Evolutionary conservation across 2,888 invertebrate species (phyloP).

Genomic region (Dermolepida albohirtum): DNA sequence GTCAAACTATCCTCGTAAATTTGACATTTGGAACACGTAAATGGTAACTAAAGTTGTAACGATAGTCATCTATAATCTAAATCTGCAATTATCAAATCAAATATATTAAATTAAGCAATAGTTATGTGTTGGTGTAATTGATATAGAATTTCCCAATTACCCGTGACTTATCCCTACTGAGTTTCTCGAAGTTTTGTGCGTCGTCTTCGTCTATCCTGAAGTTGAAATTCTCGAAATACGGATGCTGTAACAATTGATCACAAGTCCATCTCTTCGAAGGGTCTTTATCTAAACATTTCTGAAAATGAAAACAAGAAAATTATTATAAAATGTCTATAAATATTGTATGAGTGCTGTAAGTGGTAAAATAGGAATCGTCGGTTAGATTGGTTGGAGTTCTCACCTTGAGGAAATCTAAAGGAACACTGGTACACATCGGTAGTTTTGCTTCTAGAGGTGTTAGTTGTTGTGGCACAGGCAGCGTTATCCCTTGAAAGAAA

Average conservation of each 20-base stretch:
- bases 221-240: constrained; percentile 91
- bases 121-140: no score
- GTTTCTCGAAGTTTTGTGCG: constrained; percentile 70
- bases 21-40: no score
- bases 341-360: no score
- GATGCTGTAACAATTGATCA: constrained; percentile 88
- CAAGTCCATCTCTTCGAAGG: constrained; percentile 93
- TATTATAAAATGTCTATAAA: no score
- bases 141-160: no score
- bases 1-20: no score
- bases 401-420: constrained; percentile 89
- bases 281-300: constrained; percentile 97
- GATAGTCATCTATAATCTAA: no score
- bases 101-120: no score
- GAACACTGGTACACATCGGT: constrained; percentile 78
- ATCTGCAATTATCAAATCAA: no score
- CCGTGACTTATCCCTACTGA: constrained; percentile 73
- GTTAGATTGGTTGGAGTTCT: no score
- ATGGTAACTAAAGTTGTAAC: no score
- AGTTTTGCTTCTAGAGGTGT: constrained; percentile 90
- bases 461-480: constrained; percentile 90
- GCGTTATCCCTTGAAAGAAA: constrained; percentile 88
- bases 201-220: constrained; percentile 83
- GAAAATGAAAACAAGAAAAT: constrained; percentile 55
- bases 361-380: no score